A percentile compares a stretch with the other conserved stretches of the same genome.
Conservation (phyloP, 2,113 vertebrate species). For the Nettapus auritus region DNA sequence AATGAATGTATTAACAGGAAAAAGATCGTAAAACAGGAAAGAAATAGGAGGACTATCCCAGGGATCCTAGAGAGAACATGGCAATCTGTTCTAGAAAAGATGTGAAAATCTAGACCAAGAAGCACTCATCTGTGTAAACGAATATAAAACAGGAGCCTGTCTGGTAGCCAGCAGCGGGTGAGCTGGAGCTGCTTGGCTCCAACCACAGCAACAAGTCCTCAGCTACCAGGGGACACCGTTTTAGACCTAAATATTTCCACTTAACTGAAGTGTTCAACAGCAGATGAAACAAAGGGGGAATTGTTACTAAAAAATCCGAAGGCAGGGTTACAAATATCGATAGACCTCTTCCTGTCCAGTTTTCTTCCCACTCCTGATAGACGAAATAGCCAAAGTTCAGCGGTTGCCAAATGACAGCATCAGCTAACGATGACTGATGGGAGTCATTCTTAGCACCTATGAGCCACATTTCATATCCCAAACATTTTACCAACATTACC, state of each 20-base stretch:
- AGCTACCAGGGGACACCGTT: not conserved
- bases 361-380: not conserved
- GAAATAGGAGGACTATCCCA: not conserved
- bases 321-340: not conserved
- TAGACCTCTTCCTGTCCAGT: not conserved
- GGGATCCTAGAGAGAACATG: not conserved
- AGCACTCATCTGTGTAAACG: not conserved
- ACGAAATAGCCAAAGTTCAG: not conserved
- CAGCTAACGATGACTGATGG: not conserved
- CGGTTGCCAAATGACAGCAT: not conserved
- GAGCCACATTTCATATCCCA: not conserved
- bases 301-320: not conserved
- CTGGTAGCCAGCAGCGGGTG: not conserved
- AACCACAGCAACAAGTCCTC: not conserved
- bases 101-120: not conserved
- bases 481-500: not conserved
- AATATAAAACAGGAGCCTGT: not conserved
- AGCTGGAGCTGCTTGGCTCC: not conserved
- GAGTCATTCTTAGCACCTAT: not conserved
- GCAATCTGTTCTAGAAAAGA: not conserved
- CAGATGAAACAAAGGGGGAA: not conserved
- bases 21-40: not conserved
- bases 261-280: not conserved
- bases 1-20: not conserved
- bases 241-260: fast-evolving